phyloP scores from a whole-genome alignment of 1,140 invertebrate species.

The Plectus sambesii region DNA sequence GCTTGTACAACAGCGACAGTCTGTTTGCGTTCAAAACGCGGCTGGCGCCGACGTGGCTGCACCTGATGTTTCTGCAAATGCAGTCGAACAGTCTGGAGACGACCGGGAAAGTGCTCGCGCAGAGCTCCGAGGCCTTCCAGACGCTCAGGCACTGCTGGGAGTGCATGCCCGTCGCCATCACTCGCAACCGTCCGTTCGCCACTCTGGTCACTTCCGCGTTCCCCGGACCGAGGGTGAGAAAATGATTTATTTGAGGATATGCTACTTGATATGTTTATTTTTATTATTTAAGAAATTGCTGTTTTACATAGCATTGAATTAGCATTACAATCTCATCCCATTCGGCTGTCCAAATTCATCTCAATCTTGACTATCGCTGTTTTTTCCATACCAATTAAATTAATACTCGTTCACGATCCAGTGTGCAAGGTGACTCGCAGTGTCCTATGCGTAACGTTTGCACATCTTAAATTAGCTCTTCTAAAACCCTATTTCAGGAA shows the following conservation, averaged over 20 bases:
- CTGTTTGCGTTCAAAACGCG: constrained; percentile 72
- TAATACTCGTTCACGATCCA: no score
- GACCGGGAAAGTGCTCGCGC: constrained; percentile 10
- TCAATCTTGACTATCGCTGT: no score
- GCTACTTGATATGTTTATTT: neutral
- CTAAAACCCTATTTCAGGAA: no score
- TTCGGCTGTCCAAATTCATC: constrained; percentile 6
- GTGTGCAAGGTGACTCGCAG: no score
- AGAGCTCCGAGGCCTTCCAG: constrained; percentile 46
- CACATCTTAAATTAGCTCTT: constrained; percentile 14
- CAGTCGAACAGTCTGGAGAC: constrained; percentile 17
- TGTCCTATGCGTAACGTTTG: constrained; percentile 6
- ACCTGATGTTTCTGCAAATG: constrained; percentile 77
- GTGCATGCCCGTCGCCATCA: constrained; percentile 74
- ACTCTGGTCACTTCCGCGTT: constrained; percentile 82
- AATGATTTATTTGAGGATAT: constrained; percentile 5
- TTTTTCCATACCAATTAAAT: no score
- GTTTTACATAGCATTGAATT: no score
- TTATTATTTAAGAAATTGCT: constrained; percentile 10
- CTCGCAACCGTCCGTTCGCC: constrained; percentile 60
- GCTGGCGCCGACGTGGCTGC: constrained; percentile 76
- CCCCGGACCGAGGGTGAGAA: constrained; percentile 63
- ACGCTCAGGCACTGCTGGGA: constrained; percentile 73
- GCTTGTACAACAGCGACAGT: constrained; percentile 66
- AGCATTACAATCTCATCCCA: neutral